Percentiles rank a stretch among this genome's conserved stretches.
Evolutionary conservation across 2,797 vertebrate genomes (phyloP).

Genomic region (Hoplostethus mediterraneus): DNA sequence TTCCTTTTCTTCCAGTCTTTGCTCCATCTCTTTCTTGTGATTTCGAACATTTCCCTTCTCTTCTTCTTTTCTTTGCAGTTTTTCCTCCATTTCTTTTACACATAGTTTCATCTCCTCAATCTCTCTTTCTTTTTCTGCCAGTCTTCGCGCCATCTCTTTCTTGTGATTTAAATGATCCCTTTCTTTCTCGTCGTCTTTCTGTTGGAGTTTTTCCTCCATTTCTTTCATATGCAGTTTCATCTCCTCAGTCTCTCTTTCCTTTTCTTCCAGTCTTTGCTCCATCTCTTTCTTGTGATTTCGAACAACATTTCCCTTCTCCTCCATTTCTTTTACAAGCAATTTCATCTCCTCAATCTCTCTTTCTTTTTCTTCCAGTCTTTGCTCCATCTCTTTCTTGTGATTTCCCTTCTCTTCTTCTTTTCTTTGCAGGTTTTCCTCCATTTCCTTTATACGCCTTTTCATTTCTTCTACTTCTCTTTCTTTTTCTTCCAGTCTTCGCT

Average conservation of each 20-base stretch:
- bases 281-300: neutral
- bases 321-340: conserved; percentile 1
- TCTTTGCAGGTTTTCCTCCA: conserved; percentile 16
- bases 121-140: conserved; percentile 33
- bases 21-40: conserved; percentile 15
- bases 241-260: conserved; percentile 24
- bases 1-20: conserved; percentile 28
- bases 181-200: conserved; percentile 25
- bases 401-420: neutral
- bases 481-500: too few species aligned
- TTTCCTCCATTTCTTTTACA: neutral
- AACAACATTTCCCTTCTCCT: too few species aligned
- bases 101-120: too few species aligned
- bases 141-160: conserved; percentile 22
- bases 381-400: conserved; percentile 15
- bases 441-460: too few species aligned
- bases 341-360: conserved; percentile 16
- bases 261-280: conserved; percentile 12
- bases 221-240: neutral
- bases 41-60: neutral
- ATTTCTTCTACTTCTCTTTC: too few species aligned
- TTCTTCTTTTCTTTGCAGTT: conserved; percentile 7
- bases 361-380: conserved; percentile 28
- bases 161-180: neutral
- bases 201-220: conserved; percentile 26